These are phyloP conservation scores for Diarsia brunnea DNA, from an alignment of 2,888 invertebrate species.

Conservation along the genomic window DNA sequence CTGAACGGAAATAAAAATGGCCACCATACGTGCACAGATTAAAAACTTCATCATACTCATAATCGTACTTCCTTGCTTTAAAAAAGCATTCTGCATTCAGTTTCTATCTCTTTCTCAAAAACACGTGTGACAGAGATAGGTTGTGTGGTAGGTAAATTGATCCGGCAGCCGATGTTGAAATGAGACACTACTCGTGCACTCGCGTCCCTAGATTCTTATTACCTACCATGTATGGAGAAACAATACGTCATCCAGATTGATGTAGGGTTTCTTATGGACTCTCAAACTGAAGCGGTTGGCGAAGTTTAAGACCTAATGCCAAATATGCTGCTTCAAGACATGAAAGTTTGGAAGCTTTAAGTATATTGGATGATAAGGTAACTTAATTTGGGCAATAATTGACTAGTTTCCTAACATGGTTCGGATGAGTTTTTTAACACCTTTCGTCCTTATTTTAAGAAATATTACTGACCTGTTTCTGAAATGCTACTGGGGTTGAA, in stretches of 20 bases:
- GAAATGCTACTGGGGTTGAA: neutral
- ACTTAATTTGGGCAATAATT: neutral
- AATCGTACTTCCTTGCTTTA: constrained; percentile 52
- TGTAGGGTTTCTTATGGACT: constrained; percentile 74
- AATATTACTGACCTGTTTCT: neutral
- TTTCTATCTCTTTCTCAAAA: constrained; percentile 55
- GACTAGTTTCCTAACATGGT: too few species aligned
- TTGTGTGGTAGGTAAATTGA: constrained; percentile 71
- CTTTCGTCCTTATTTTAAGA: neutral
- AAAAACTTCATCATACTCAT: constrained; percentile 51
- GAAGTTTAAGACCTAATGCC: neutral
- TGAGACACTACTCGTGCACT: constrained; percentile 68
- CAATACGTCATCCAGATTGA: constrained; percentile 74
- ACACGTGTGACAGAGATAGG: constrained; percentile 55
- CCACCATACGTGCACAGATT: constrained; percentile 66
- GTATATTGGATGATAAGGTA: neutral
- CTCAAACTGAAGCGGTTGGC: constrained; percentile 25
- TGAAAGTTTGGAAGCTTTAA: neutral
- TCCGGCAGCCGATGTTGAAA: constrained; percentile 73
- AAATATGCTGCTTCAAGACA: neutral
- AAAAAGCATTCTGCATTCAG: constrained; percentile 59
- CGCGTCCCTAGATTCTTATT: constrained; percentile 70
- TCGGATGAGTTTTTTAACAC: too few species aligned
- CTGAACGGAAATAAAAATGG: constrained; percentile 70
- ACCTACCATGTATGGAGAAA: constrained; percentile 75